A percentile compares a stretch with the other conserved stretches of the same genome.
phyloP scores from a whole-genome alignment of 2,888 invertebrate genomes.

The Prenolepis imparis region DNA sequence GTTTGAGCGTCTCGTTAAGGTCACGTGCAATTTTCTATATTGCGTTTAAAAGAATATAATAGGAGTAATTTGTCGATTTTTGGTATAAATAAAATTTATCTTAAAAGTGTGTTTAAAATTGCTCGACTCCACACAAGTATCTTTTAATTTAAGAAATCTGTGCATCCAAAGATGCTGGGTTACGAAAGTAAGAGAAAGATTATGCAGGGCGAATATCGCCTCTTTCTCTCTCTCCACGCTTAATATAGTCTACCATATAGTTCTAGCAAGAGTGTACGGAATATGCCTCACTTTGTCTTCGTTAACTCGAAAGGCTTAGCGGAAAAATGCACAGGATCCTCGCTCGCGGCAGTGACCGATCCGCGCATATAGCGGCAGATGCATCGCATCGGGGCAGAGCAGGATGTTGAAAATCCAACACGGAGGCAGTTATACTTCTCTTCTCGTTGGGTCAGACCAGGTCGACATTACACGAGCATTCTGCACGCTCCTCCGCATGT shows the following conservation, averaged over 20 bases:
- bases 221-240: background rate
- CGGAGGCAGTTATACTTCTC: slow-evolving; percentile 68
- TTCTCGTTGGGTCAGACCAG: slow-evolving; percentile 76
- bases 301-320: slow-evolving; percentile 49
- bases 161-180: slow-evolving; percentile 5
- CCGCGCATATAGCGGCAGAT: slow-evolving; percentile 44
- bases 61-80: slow-evolving; percentile 1
- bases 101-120: slow-evolving; percentile 17
- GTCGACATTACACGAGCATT: slow-evolving; percentile 78
- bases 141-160: slow-evolving; percentile 32
- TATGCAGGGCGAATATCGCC: background rate
- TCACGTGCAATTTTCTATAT: slow-evolving; percentile 19
- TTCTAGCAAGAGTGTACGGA: slow-evolving; percentile 28
- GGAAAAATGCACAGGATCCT: slow-evolving; percentile 45
- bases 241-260: slow-evolving; percentile 40
- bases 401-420: slow-evolving; percentile 77
- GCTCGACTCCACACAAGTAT: slow-evolving; percentile 1
- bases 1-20: slow-evolving; percentile 20
- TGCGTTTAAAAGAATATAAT: background rate
- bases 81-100: background rate
- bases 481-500: slow-evolving; percentile 74
- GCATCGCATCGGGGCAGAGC: slow-evolving; percentile 59
- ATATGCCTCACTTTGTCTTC: slow-evolving; percentile 51
- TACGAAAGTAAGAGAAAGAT: slow-evolving; percentile 29
- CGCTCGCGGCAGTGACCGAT: slow-evolving; percentile 51